phyloP scores from a whole-genome alignment of 2,797 vertebrate species.

The Etheostoma perlongum region DNA sequence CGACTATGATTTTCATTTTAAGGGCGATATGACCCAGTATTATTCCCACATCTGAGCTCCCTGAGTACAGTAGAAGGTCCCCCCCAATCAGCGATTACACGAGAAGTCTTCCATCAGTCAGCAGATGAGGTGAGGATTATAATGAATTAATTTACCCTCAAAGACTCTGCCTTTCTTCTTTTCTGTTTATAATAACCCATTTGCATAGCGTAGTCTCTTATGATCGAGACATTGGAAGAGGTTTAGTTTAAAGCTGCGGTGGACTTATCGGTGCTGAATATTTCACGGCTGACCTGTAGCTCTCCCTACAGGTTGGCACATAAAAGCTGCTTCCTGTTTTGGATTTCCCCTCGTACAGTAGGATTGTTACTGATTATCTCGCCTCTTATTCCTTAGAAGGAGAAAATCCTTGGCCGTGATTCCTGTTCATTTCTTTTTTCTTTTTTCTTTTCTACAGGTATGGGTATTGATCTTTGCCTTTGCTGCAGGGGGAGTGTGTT shows the following conservation, averaged over 20 bases:
- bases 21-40: constrained; percentile 40
- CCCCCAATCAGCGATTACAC: constrained; percentile 60
- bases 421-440: constrained; percentile 15
- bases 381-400: constrained; percentile 41
- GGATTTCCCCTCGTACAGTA: constrained; percentile 33
- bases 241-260: constrained; percentile 31
- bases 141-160: constrained; percentile 71
- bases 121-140: constrained; percentile 67
- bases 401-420: constrained; percentile 66
- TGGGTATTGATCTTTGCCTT: constrained; percentile 79
- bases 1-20: constrained; percentile 59
- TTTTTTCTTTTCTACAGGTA: constrained; percentile 58
- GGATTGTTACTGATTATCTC: constrained; percentile 53
- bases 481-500: constrained; percentile 72
- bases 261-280: constrained; percentile 59
- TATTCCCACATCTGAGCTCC: constrained; percentile 52
- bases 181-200: constrained; percentile 50
- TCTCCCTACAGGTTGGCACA: constrained; percentile 52
- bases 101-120: constrained; percentile 61
- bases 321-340: constrained; percentile 69
- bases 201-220: constrained; percentile 51
- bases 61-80: constrained; percentile 34
- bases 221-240: constrained; percentile 37
- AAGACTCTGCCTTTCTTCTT: constrained; percentile 54
- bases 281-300: constrained; percentile 66